These are phyloP conservation scores for Porites divaricata DNA, from an alignment of 92 coral and sea anemone species.

Conservation along the genomic window DNA sequence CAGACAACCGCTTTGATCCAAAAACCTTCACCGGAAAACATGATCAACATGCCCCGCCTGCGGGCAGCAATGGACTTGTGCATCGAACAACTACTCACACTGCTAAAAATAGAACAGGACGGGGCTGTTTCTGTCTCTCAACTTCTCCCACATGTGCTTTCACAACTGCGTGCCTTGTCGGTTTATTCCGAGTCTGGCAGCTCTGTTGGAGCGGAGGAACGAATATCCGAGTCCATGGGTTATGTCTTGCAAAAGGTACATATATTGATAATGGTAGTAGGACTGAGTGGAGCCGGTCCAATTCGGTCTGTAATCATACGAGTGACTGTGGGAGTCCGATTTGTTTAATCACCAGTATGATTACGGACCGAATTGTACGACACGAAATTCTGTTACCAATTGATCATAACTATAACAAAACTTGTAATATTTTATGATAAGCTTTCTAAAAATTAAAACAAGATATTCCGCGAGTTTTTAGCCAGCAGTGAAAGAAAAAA, in stretches of 20 bases:
- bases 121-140: slow-evolving; percentile 57
- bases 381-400: too few species aligned
- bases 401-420: too few species aligned
- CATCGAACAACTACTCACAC: slow-evolving; percentile 90
- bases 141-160: slow-evolving; percentile 86
- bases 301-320: too few species aligned
- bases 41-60: slow-evolving; percentile 68
- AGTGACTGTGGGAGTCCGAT: too few species aligned
- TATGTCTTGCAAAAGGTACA: slow-evolving; percentile 86
- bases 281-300: too few species aligned
- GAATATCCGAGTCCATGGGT: slow-evolving; percentile 85
- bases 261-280: too few species aligned
- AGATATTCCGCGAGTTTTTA: too few species aligned
- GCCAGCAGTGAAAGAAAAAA: too few species aligned
- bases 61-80: slow-evolving; percentile 90
- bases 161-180: slow-evolving; percentile 94
- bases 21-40: slow-evolving; percentile 21
- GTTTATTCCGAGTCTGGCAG: slow-evolving; percentile 85
- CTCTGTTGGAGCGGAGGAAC: slow-evolving; percentile 60
- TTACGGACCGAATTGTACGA: too few species aligned
- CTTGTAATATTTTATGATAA: too few species aligned
- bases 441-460: too few species aligned
- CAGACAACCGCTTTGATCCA: slow-evolving; percentile 31
- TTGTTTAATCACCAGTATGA: too few species aligned
- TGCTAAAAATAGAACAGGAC: slow-evolving; percentile 74